phyloP scores from a whole-genome alignment of 2,113 vertebrate species.

The Corythoichthys haematopterus region DNA sequence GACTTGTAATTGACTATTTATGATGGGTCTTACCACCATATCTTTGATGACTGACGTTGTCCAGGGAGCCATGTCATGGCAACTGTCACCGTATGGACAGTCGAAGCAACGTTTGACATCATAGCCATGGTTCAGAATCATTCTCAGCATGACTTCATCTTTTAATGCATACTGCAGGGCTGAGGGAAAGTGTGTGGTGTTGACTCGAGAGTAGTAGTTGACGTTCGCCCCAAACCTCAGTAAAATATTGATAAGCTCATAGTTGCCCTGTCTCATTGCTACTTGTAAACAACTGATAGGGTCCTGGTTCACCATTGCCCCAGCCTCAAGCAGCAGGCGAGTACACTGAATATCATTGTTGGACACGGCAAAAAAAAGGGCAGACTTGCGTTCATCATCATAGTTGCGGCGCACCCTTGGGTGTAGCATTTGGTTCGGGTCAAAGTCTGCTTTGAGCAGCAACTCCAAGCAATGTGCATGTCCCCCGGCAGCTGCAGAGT shows the following conservation, averaged over 20 bases:
- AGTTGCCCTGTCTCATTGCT: constrained; percentile 86
- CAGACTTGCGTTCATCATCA: constrained; percentile 85
- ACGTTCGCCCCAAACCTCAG: constrained; percentile 88
- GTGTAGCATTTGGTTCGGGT: constrained; percentile 92
- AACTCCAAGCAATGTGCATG: constrained; percentile 82
- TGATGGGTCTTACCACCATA: constrained; percentile 76
- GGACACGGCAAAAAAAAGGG: constrained; percentile 86
- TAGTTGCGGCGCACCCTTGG: constrained; percentile 82
- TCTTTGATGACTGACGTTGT: constrained; percentile 88
- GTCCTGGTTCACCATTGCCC: constrained; percentile 93
- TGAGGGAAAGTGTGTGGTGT: constrained; percentile 88
- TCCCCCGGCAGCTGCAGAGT: constrained; percentile 88
- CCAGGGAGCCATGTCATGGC: constrained; percentile 82
- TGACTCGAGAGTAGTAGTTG: constrained; percentile 89
- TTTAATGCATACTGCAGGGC: constrained; percentile 71
- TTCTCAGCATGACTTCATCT: constrained; percentile 81
- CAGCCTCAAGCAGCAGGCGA: constrained; percentile 80
- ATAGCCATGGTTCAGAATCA: constrained; percentile 88
- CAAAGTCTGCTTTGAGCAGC: constrained; percentile 82
- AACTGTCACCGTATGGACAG: constrained; percentile 75
- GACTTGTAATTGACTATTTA: background rate
- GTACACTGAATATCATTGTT: constrained; percentile 82
- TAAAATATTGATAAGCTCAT: constrained; percentile 81
- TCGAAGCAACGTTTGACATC: constrained; percentile 88
- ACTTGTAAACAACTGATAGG: constrained; percentile 90